Conservation (phyloP, 2,888 invertebrate species). For the Lepas anatifera region DNA sequence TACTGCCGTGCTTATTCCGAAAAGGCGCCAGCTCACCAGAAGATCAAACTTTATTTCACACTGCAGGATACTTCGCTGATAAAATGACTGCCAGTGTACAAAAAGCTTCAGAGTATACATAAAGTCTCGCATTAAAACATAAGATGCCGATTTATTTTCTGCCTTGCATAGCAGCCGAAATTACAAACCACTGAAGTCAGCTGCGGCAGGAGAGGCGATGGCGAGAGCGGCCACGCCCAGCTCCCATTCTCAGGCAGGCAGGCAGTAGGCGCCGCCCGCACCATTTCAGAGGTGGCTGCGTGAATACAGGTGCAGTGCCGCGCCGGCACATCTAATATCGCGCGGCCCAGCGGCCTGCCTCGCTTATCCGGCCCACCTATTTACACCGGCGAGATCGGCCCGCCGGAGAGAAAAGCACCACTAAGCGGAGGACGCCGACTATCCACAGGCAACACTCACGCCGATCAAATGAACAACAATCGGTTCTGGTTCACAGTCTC, state of each 20-base stretch:
- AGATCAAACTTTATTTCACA: slow-evolving; percentile 8
- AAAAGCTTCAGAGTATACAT: background rate
- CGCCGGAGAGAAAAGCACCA: background rate
- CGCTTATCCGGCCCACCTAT: too few relatives aligned
- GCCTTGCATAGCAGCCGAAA: background rate
- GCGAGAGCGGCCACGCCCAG: background rate
- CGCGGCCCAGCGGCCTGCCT: too few relatives aligned
- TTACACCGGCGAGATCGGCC: background rate
- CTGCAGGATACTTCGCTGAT: background rate
- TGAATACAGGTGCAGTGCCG: background rate
- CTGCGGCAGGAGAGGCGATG: background rate
- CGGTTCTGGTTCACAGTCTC: background rate
- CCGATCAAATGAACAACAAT: background rate
- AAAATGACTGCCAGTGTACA: slow-evolving; percentile 6
- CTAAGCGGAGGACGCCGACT: background rate
- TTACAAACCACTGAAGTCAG: background rate
- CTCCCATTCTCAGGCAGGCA: background rate
- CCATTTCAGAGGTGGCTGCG: too few relatives aligned
- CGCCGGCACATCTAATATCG: too few relatives aligned
- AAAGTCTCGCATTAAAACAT: background rate
- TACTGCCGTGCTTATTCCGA: too few relatives aligned
- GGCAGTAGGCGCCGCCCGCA: background rate
- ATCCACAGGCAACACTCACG: background rate
- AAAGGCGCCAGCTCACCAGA: background rate
- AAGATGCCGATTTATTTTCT: slow-evolving; percentile 1